Conservation (phyloP, 2,888 invertebrate genomes). For the Invenusta paracnida region DNA sequence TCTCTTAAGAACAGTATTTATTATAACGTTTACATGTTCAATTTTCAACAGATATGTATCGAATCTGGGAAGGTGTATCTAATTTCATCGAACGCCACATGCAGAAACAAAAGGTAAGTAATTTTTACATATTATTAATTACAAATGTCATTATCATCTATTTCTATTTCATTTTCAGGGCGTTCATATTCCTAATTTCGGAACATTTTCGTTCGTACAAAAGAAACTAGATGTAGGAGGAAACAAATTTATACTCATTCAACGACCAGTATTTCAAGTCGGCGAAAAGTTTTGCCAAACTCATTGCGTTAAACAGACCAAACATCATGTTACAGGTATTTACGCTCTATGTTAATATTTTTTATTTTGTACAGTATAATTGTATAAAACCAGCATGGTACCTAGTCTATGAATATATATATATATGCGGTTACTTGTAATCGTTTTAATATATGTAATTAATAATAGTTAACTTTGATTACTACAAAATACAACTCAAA, state of each 20-base stretch:
- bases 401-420: too few relatives aligned
- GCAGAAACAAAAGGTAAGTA: slow-evolving; percentile 56
- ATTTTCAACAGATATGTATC: slow-evolving; percentile 55
- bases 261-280: slow-evolving; percentile 59
- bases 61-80: slow-evolving; percentile 59
- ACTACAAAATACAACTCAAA: too few relatives aligned
- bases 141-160: neutral
- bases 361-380: too few relatives aligned
- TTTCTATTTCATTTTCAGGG: slow-evolving; percentile 50
- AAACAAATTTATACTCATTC: slow-evolving; percentile 57
- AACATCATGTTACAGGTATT: slow-evolving; percentile 56
- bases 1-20: too few relatives aligned
- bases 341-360: too few relatives aligned
- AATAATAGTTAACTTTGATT: too few relatives aligned
- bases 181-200: slow-evolving; percentile 56
- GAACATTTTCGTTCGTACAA: slow-evolving; percentile 59
- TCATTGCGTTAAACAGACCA: slow-evolving; percentile 55
- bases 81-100: slow-evolving; percentile 58
- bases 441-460: too few relatives aligned
- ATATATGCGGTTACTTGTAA: too few relatives aligned
- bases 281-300: slow-evolving; percentile 59
- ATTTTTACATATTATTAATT: neutral
- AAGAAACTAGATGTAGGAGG: slow-evolving; percentile 59
- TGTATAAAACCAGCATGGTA: too few relatives aligned
- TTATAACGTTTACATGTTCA: too few relatives aligned